Base-by-base conservation (phyloP, 1,140 invertebrate genomes). In the Rhopalosiphum padi region DNA sequence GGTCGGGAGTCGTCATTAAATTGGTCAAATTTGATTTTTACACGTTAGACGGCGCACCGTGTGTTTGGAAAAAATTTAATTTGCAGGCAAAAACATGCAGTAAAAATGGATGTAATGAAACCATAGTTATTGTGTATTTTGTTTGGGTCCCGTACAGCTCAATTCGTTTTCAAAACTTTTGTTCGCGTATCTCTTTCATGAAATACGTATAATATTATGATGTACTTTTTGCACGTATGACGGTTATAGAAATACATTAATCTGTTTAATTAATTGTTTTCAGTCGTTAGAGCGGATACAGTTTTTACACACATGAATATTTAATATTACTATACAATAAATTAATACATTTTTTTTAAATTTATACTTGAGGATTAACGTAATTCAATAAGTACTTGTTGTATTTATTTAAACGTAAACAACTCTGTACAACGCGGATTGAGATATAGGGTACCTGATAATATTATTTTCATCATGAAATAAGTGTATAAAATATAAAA, bases 21-120 rank as follows among this genome's bases (percentile, higher is more conserved):
- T 92, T 92, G 90, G 90, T 92, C 46, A 92, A 92, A 92, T 92
- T 92, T 92, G 37, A 92, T 83, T 92, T 51, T 48, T n/a, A 37
- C 90, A 92, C 90, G 90, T 92, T n/a, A 83, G 25, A 18, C 15
- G 1, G 25, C 90, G 2, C 30, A 60, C 37, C 8, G 55, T 43
- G 21, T 37, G 41, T n/a, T 77, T n/a, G 53, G 43, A 51, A 60
- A 43, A 22, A 43, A 43, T 68, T 90, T 90, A 41, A n/a, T 55
- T n/a, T 22, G 8, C 51, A 30, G 43, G 21, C 15, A 41, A 60
- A 60, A 90, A 90, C 37, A 43, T 89, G 9, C 35, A 55, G 25
- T 37, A 37, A 37, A 51, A 90, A 43, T 41, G 41, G 18, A 23
- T 25, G 22, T 89, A 53, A 89, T 46, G 25, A 51, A 46, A 88